Percentiles rank a stretch among this genome's conserved stretches.
Conservation (phyloP, 2,113 vertebrate species). For the Nipponia nippon region DNA sequence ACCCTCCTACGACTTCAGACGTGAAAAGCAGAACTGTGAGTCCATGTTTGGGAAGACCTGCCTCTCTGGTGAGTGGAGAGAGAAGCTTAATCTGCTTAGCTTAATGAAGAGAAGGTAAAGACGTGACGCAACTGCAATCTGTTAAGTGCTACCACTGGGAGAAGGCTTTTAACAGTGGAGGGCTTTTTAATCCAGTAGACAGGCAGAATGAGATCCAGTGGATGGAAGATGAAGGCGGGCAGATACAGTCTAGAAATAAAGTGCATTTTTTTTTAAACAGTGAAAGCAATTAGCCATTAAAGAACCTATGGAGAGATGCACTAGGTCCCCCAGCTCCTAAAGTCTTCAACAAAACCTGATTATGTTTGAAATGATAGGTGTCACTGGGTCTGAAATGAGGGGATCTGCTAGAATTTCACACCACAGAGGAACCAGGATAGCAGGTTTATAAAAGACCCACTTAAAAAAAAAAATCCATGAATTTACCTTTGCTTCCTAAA, state of each 20-base stretch:
- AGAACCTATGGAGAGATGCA: not conserved
- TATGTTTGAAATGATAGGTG: not conserved
- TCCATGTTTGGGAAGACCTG: not conserved
- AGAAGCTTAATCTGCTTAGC: slow-evolving; percentile 48
- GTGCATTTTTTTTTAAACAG: not conserved
- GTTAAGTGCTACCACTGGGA: not conserved
- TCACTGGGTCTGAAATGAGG: not conserved
- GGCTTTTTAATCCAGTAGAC: slow-evolving; percentile 12
- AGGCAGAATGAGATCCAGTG: not conserved
- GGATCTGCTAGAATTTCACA: not conserved
- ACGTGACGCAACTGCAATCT: not conserved
- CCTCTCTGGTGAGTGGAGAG: not conserved
- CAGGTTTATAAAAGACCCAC: not conserved
- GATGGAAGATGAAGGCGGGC: not conserved
- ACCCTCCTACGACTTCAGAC: not conserved
- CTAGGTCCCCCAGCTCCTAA: not conserved
- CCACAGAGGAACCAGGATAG: not conserved
- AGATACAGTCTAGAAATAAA: slow-evolving; percentile 5
- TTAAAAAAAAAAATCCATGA: not conserved
- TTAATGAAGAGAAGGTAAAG: slow-evolving; percentile 49
- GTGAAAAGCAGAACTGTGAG: not conserved
- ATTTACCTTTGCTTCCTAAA: not conserved
- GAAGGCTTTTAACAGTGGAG: slow-evolving; percentile 19
- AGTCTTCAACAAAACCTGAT: not conserved
- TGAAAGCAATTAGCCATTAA: slow-evolving; percentile 7